Evolutionary conservation across 2,797 vertebrate genomes (phyloP).

Genomic region (Mormyrus hasselquistii): DNA sequence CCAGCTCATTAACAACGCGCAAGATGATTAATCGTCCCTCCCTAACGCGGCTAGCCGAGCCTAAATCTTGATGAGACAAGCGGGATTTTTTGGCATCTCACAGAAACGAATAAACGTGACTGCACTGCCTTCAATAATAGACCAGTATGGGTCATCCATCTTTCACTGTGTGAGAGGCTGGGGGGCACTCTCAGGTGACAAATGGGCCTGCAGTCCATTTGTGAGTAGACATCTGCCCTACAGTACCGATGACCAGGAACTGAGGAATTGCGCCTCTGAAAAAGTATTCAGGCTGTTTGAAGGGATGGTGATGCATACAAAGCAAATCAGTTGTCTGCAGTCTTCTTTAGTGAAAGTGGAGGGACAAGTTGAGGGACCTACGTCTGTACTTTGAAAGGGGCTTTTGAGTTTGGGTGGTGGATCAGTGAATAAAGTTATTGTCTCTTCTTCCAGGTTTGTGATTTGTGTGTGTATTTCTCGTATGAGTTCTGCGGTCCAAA

Average conservation of each 20-base stretch:
- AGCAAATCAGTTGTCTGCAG: neutral
- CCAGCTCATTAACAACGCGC: conserved; percentile 8
- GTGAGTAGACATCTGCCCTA: neutral
- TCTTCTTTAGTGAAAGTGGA: neutral
- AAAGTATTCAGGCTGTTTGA: neutral
- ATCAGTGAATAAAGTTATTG: neutral
- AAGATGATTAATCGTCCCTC: neutral
- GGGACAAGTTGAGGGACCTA: neutral
- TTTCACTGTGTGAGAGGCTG: neutral
- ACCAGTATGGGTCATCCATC: neutral
- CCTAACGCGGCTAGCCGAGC: neutral
- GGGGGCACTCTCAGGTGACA: neutral
- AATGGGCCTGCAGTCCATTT: neutral
- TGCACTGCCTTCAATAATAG: neutral
- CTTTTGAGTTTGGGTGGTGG: neutral
- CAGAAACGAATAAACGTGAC: neutral
- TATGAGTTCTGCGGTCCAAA: neutral
- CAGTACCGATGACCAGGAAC: neutral
- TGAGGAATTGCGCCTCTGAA: neutral
- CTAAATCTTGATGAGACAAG: conserved; percentile 17
- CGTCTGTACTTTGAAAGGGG: neutral
- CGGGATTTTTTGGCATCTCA: neutral
- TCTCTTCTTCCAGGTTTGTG: neutral
- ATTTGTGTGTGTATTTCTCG: neutral
- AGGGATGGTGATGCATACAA: neutral